Evolutionary conservation across 2,888 invertebrate species (phyloP).

Genomic region (Camptogramma bilineatum): DNA sequence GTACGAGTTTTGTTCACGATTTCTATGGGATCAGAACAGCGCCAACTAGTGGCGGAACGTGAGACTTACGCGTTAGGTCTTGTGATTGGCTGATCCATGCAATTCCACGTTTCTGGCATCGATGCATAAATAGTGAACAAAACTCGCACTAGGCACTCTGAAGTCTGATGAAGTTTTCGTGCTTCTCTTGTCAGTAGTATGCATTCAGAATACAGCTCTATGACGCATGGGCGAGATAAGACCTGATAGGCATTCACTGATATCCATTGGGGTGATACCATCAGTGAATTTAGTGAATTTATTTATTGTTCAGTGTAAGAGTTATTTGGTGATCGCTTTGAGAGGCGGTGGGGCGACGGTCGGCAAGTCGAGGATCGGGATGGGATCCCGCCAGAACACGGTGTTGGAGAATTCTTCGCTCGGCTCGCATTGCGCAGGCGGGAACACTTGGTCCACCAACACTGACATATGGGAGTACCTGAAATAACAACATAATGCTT

Average conservation of each 20-base stretch:
- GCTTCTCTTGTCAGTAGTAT: neutral
- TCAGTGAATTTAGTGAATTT: conserved; percentile 1
- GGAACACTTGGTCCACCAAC: conserved; percentile 98
- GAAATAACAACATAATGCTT: conserved; percentile 8
- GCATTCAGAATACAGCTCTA: neutral
- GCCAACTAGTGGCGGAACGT: too few species aligned
- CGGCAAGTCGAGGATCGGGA: conserved; percentile 77
- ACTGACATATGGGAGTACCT: conserved; percentile 98
- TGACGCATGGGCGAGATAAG: neutral
- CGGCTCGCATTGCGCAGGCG: conserved; percentile 88
- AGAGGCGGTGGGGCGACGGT: conserved; percentile 48
- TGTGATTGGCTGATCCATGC: too few species aligned
- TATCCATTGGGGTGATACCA: neutral
- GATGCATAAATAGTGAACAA: too few species aligned
- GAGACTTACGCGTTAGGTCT: too few species aligned
- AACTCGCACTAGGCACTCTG: too few species aligned
- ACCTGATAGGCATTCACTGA: neutral
- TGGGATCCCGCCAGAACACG: conserved; percentile 96
- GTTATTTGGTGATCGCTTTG: conserved; percentile 41
- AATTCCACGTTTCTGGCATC: too few species aligned
- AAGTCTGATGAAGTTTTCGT: too few species aligned
- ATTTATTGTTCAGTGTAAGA: neutral
- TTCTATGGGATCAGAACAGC: too few species aligned
- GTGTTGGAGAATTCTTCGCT: conserved; percentile 92
- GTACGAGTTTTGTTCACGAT: too few species aligned